Evolutionary conservation across 2,888 invertebrate species (phyloP).

Genomic region (Zonitis immaculata): DNA sequence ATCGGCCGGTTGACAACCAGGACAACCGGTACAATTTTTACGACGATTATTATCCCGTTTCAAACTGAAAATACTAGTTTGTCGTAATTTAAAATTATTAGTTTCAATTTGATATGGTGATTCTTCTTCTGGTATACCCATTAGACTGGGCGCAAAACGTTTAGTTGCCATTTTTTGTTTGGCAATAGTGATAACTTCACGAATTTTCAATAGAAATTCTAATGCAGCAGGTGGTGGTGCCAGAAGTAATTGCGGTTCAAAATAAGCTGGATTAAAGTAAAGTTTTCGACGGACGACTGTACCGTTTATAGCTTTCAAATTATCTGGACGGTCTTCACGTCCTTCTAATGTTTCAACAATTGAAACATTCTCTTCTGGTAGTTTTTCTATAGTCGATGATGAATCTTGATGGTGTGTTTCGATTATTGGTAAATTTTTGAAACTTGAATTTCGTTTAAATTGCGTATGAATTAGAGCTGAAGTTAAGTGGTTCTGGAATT

Average conservation of each 20-base stretch:
- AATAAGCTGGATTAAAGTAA: conserved; percentile 88
- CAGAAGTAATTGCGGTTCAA: conserved; percentile 78
- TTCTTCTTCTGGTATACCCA: conserved; percentile 79
- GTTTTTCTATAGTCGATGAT: conserved; percentile 61
- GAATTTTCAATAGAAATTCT: conserved; percentile 82
- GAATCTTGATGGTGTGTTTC: conserved; percentile 51
- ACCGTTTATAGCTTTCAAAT: conserved; percentile 60
- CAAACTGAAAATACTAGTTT: conserved; percentile 55
- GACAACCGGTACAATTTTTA: conserved; percentile 61
- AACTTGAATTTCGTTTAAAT: conserved; percentile 6
- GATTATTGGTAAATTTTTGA: conserved; percentile 19
- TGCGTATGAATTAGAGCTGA: conserved; percentile 69
- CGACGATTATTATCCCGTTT: conserved; percentile 60
- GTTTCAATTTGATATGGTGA: conserved; percentile 51
- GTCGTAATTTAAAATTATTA: conserved; percentile 49
- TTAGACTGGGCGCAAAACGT: conserved; percentile 71
- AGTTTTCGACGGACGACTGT: conserved; percentile 72
- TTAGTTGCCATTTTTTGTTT: conserved; percentile 83
- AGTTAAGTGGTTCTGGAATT: conserved; percentile 54
- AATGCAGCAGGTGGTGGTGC: conserved; percentile 86
- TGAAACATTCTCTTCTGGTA: conserved; percentile 81
- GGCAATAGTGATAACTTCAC: conserved; percentile 85
- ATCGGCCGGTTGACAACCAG: conserved; percentile 57
- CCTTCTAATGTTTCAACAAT: conserved; percentile 75
- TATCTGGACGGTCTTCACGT: conserved; percentile 61